Percentiles rank a stretch among this genome's conserved stretches.
Conservation (phyloP, 2,888 invertebrate species). For the Lingula anatina region DNA sequence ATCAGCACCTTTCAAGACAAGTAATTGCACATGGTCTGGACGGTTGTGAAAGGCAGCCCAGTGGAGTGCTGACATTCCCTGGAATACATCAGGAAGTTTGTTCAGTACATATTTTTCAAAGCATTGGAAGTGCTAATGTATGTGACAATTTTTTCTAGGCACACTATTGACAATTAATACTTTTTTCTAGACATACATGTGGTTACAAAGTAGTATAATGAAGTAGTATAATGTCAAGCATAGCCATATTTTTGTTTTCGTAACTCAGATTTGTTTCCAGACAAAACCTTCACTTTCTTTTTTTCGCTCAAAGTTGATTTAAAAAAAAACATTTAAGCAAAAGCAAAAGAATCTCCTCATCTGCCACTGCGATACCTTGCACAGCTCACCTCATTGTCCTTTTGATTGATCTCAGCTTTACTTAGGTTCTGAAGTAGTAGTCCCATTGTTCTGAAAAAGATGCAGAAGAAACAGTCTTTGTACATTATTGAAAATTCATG, state of each 20-base stretch:
- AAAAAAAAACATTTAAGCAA: not conserved
- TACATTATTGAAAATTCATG: too few relatives aligned
- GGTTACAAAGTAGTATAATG: too few relatives aligned
- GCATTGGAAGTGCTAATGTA: not conserved
- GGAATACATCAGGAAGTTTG: conserved; percentile 2
- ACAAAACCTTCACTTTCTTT: too few relatives aligned
- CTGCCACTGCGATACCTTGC: too few relatives aligned
- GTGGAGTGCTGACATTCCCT: conserved; percentile 44
- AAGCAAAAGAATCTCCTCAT: not conserved
- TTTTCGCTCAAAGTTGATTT: too few relatives aligned
- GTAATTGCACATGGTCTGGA: conserved; percentile 30
- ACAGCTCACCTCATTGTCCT: conserved; percentile 39
- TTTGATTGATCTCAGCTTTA: conserved; percentile 21
- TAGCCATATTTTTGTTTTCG: too few relatives aligned
- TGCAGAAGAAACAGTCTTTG: not conserved
- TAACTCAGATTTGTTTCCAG: too few relatives aligned
- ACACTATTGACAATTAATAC: not conserved
- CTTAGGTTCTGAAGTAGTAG: conserved; percentile 27
- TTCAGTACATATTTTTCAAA: not conserved
- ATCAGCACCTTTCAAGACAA: conserved; percentile 26
- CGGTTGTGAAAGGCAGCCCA: conserved; percentile 44
- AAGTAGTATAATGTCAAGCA: too few relatives aligned
- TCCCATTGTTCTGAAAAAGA: conserved; percentile 21
- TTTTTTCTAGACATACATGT: not conserved
- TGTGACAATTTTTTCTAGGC: not conserved